phyloP scores from a whole-genome alignment of 2,888 invertebrate species.

The Carcina quercana region DNA sequence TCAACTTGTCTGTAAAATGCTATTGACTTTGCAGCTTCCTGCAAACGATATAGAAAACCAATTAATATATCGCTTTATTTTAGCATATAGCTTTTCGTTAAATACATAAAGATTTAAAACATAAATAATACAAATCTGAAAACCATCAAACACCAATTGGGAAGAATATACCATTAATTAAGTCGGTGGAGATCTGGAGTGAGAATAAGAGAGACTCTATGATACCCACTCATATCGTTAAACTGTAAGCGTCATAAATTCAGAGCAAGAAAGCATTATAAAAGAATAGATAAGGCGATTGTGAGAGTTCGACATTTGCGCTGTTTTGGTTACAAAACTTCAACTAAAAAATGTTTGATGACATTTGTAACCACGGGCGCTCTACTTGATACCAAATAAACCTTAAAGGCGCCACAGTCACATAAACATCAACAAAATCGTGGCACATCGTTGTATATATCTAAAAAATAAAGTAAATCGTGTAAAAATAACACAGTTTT shows the following conservation, averaged over 20 bases:
- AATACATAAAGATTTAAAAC: not conserved
- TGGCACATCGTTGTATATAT: not conserved
- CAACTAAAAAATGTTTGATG: too few species aligned
- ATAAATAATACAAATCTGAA: not conserved
- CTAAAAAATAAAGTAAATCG: not conserved
- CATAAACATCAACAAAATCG: not conserved
- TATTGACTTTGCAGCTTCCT: constrained; percentile 48
- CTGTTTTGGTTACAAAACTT: too few species aligned
- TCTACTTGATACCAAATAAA: not conserved
- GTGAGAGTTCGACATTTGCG: too few species aligned
- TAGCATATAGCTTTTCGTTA: not conserved
- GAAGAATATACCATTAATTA: not conserved
- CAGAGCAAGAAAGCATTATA: too few species aligned
- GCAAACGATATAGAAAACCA: not conserved
- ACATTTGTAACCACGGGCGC: too few species aligned
- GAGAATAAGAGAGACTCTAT: not conserved
- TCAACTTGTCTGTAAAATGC: constrained; percentile 42
- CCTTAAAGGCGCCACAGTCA: not conserved
- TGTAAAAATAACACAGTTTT: constrained; percentile 32
- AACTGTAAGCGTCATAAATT: too few species aligned
- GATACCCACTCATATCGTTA: too few species aligned
- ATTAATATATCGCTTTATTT: not conserved
- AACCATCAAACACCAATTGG: too few species aligned
- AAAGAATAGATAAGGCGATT: too few species aligned
- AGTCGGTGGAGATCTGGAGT: not conserved